Percentiles rank a stretch among this genome's conserved stretches.
phyloP scores from a whole-genome alignment of 2,888 invertebrate species.

The Cinara cedri region DNA sequence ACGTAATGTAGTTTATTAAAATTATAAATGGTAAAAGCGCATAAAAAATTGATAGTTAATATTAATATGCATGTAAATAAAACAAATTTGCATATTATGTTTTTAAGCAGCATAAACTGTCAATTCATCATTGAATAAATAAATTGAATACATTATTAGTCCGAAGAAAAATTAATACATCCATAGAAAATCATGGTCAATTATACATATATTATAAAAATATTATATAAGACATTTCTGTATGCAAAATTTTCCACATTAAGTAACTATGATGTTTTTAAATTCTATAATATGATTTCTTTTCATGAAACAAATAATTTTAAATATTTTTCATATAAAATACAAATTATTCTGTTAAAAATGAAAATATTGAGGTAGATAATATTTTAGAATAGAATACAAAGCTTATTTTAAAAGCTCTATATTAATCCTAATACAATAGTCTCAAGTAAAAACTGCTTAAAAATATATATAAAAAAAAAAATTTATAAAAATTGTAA shows the following conservation, averaged over 20 bases:
- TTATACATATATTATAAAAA: conserved; percentile 21
- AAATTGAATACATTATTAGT: no score
- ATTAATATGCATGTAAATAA: no score
- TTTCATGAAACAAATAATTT: background rate
- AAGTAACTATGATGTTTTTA: background rate
- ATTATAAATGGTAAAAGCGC: background rate
- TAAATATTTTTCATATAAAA: background rate
- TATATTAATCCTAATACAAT: background rate
- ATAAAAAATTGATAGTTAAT: no score
- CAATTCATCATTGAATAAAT: no score
- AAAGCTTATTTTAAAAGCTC: conserved; percentile 3
- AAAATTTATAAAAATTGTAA: conserved; percentile 1
- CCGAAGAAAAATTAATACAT: no score
- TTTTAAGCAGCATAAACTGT: no score
- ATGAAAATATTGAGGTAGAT: conserved; percentile 39
- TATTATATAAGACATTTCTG: conserved; percentile 6
- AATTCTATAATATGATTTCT: background rate
- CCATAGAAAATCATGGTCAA: no score
- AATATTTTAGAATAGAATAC: conserved; percentile 19
- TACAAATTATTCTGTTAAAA: background rate
- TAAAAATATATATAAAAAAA: background rate
- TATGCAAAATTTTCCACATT: background rate
- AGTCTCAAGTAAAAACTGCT: background rate
- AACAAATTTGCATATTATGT: no score
- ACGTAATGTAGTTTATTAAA: background rate